Base-by-base conservation (phyloP, 2,888 invertebrate species). In the Uloborus plumipes region DNA sequence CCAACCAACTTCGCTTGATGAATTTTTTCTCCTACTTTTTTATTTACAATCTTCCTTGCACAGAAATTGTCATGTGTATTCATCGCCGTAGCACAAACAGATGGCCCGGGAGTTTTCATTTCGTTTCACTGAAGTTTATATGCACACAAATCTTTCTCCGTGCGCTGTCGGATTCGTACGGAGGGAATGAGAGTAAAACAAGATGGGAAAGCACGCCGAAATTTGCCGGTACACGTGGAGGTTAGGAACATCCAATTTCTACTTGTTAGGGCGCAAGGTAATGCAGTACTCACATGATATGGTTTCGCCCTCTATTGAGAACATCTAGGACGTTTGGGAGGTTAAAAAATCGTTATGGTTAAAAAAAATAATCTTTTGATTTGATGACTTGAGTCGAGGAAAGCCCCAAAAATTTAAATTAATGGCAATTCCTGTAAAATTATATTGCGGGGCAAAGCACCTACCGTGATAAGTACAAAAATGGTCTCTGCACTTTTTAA, bases 221-320 rank as follows among this genome's bases (percentile, higher is more conserved):
- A 76, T 62, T 69, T 50, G 22, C 20, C 15, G 13, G 61, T 22
- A 22, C 16, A 18, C 22, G 26, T 31, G 62, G 59, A 47, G 59
- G 47, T 18, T 9, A 39, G 50, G 61, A 64, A 78, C 64, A 62
- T 78, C 77, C 77, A 78, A 78, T 78, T 78, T 78, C 71, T 78
- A 71, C 70, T 47, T 71, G 70, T 64, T 53, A 65, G 61, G 49
- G 67, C 69, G 61, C 51, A 39, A 67, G 22, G 64, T 49, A 74
- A 18, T 65, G 53, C 18, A n/a, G 71, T 58, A 18, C 26, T 26
- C 4, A 3, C 39, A 39, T 39, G 39, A 39, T 39, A 67, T 26
- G 18, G 71, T 55, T 55, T 55, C 16, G n/a, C 15, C 16, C 20
- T 20, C 7, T n/a, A 15, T 0, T 50, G 71, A 61, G 66, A 26